A percentile compares a stretch with the other conserved stretches of the same genome.
phyloP scores from a whole-genome alignment of 2,797 vertebrate species.

The Sebastes cheni region DNA sequence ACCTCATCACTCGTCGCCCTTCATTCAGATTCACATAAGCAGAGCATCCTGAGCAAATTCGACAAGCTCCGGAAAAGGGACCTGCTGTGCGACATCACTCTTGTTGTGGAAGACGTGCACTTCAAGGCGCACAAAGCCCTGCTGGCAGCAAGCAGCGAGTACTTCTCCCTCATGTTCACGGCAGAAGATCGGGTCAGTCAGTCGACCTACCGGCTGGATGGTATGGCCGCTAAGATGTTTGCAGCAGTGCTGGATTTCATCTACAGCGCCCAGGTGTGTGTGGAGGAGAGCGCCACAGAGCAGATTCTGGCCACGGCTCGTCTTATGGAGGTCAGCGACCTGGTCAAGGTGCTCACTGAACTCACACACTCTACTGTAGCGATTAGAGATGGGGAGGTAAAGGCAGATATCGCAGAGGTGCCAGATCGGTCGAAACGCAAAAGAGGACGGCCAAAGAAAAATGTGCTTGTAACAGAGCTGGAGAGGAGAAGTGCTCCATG shows the following conservation, averaged over 20 bases:
- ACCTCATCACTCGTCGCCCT: slow-evolving; percentile 73
- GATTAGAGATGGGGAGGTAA: neutral
- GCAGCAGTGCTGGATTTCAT: slow-evolving; percentile 91
- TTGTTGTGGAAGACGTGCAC: slow-evolving; percentile 90
- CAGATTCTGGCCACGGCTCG: slow-evolving; percentile 90
- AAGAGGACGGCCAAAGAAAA: slow-evolving; percentile 89
- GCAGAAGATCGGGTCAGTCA: slow-evolving; percentile 82
- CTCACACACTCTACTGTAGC: slow-evolving; percentile 52
- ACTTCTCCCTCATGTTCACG: slow-evolving; percentile 93
- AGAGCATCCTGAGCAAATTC: slow-evolving; percentile 88
- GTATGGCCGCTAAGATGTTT: slow-evolving; percentile 88
- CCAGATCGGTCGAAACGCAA: slow-evolving; percentile 81
- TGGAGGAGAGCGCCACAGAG: slow-evolving; percentile 82
- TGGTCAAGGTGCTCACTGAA: slow-evolving; percentile 86
- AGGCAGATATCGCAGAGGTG: neutral
- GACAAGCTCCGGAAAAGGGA: slow-evolving; percentile 87
- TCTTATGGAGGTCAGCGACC: slow-evolving; percentile 87
- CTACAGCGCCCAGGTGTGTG: slow-evolving; percentile 89
- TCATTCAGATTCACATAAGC: slow-evolving; percentile 87
- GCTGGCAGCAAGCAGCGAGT: slow-evolving; percentile 94
- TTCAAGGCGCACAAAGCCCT: slow-evolving; percentile 96
- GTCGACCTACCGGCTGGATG: slow-evolving; percentile 86
- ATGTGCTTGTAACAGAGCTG: slow-evolving; percentile 33
- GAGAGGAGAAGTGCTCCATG: neutral
- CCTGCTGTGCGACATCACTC: slow-evolving; percentile 93